Conservation (phyloP, 2,888 invertebrate genomes). For the Volucella inflata region DNA sequence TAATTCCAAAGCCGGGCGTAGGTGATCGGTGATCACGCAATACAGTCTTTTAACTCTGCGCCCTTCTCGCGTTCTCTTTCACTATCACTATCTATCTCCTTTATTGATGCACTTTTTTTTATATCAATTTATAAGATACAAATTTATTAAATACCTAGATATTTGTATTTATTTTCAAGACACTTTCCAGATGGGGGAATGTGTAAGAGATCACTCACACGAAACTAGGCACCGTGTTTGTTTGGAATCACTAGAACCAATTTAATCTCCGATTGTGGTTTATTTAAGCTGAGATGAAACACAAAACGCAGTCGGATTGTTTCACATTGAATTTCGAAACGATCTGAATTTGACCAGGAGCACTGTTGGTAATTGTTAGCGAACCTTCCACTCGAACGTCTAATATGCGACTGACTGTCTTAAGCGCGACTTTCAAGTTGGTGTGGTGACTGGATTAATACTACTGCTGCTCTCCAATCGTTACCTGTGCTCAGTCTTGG, state of each 20-base stretch:
- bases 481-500: background rate
- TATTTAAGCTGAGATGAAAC: background rate
- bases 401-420: conserved; percentile 63
- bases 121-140: conserved; percentile 16
- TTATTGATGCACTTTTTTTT: conserved; percentile 40
- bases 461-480: background rate
- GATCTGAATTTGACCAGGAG: conserved; percentile 18
- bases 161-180: conserved; percentile 11
- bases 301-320: conserved; percentile 42
- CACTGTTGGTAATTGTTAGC: conserved; percentile 29
- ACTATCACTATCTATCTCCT: conserved; percentile 1
- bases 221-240: conserved; percentile 25
- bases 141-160: conserved; percentile 9
- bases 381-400: conserved; percentile 63
- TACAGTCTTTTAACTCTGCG: conserved; percentile 61
- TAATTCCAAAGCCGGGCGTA: conserved; percentile 71
- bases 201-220: conserved; percentile 37
- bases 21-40: conserved; percentile 73
- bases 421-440: conserved; percentile 42
- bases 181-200: conserved; percentile 32
- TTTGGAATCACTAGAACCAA: conserved; percentile 21
- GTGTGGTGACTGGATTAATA: conserved; percentile 34
- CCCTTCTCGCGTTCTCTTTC: conserved; percentile 1
- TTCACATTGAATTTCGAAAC: conserved; percentile 25
- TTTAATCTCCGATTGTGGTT: conserved; percentile 3